These are phyloP conservation scores for Hyaena hyaena DNA, from an alignment of 2,113 vertebrate genomes.

Conservation along the genomic window DNA sequence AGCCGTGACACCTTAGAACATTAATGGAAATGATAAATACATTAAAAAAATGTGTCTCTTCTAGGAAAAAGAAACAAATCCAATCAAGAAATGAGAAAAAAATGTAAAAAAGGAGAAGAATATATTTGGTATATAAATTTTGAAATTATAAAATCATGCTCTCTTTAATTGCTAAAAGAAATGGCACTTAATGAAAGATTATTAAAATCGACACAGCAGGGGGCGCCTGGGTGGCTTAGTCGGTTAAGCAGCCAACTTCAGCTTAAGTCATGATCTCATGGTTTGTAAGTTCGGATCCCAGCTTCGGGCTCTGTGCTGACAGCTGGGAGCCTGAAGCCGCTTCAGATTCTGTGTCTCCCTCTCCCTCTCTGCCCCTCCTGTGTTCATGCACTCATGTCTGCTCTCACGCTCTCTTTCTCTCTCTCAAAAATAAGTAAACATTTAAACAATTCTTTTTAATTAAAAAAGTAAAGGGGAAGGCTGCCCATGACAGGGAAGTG, in stretches of 20 bases:
- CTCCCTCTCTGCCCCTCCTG: too few relatives aligned
- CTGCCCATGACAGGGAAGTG: background rate
- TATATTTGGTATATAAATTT: background rate
- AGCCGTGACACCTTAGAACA: background rate
- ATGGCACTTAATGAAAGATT: background rate
- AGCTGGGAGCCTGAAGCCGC: too few relatives aligned
- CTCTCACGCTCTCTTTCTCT: too few relatives aligned
- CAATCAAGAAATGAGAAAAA: background rate
- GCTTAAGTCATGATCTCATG: too few relatives aligned
- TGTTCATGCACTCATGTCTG: too few relatives aligned
- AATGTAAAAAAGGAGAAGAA: background rate
- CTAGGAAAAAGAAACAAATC: conserved; percentile 18
- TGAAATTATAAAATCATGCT: background rate
- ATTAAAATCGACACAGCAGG: background rate
- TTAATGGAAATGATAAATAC: background rate
- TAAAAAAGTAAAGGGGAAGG: background rate
- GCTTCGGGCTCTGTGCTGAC: too few relatives aligned
- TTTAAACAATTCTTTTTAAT: too few relatives aligned
- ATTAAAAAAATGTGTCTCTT: background rate
- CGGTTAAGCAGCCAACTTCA: too few relatives aligned
- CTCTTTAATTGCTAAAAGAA: background rate
- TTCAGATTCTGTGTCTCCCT: too few relatives aligned
- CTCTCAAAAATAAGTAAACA: too few relatives aligned
- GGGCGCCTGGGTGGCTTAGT: too few relatives aligned
- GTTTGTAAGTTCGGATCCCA: too few relatives aligned